A percentile compares a stretch with the other conserved stretches of the same genome.
phyloP scores from a whole-genome alignment of 2,113 vertebrate species.

The Enhydra lutris region DNA sequence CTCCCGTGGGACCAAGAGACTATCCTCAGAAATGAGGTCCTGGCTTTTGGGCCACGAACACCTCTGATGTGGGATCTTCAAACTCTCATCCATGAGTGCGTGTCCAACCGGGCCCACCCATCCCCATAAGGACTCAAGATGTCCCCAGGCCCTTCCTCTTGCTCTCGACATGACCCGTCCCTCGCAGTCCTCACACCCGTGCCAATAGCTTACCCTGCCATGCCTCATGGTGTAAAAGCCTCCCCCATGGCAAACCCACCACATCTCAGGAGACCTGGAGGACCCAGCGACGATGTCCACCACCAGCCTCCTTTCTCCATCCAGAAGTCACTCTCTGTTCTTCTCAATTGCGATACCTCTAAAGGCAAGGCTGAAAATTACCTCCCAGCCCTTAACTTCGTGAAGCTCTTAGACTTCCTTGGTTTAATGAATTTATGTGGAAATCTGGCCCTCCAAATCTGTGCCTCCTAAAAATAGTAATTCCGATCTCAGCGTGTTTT shows the following conservation, averaged over 20 bases:
- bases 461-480: not conserved
- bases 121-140: accelerated
- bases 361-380: not conserved
- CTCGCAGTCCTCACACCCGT: accelerated
- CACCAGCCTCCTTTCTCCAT: not conserved
- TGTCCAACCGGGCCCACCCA: not conserved
- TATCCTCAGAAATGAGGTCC: not conserved
- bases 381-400: not conserved
- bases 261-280: not conserved
- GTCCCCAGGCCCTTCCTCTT: not conserved
- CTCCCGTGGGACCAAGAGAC: not conserved
- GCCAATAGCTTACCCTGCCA: not conserved
- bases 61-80: no score
- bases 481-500: not conserved
- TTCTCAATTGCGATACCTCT: not conserved
- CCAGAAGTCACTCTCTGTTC: not conserved
- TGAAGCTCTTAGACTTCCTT: not conserved
- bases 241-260: not conserved
- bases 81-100: accelerated
- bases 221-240: not conserved
- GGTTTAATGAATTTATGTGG: conserved; percentile 26
- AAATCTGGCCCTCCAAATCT: conserved; percentile 45
- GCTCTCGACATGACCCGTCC: not conserved
- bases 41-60: not conserved
- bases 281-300: not conserved